A percentile compares a stretch with the other conserved stretches of the same genome.
Conservation (phyloP, 2,888 invertebrate genomes). For the Choreutis nemorana region DNA sequence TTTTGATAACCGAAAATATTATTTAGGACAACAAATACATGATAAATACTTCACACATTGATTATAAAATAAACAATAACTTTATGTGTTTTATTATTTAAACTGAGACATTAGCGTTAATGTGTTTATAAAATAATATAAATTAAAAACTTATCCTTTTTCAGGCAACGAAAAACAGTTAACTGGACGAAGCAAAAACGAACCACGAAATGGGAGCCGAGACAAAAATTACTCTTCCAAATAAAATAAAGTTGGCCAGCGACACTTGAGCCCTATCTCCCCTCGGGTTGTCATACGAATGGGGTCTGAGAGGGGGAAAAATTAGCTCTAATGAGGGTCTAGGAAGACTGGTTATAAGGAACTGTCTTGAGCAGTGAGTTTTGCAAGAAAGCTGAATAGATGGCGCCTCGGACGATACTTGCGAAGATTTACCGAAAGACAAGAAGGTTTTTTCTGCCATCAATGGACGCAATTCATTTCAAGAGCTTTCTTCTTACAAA, state of each 20-base stretch:
- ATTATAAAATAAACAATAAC: constrained; percentile 1
- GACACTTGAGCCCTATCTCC: constrained; percentile 17
- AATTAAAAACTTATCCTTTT: too few relatives aligned
- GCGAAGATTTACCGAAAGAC: constrained; percentile 8
- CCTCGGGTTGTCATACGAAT: constrained; percentile 9
- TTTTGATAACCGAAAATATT: too few relatives aligned
- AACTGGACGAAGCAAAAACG: constrained; percentile 45
- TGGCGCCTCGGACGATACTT: constrained; percentile 10
- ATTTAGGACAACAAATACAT: too few relatives aligned
- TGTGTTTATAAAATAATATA: too few relatives aligned
- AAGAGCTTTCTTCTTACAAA: too few relatives aligned
- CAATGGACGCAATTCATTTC: too few relatives aligned
- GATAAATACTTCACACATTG: too few relatives aligned
- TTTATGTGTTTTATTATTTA: too few relatives aligned
- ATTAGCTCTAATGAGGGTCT: constrained; percentile 13
- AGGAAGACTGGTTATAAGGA: constrained; percentile 17
- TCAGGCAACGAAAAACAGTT: too few relatives aligned
- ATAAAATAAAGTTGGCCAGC: constrained; percentile 44
- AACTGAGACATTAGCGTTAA: too few relatives aligned
- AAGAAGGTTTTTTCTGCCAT: too few relatives aligned
- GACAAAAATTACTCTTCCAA: constrained; percentile 53
- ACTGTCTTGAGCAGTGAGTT: constrained; percentile 19
- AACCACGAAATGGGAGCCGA: constrained; percentile 43
- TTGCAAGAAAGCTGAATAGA: constrained; percentile 14
- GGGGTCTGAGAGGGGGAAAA: constrained; percentile 12